phyloP scores from a whole-genome alignment of 2,888 invertebrate genomes.

The Sussaba pulchella region DNA sequence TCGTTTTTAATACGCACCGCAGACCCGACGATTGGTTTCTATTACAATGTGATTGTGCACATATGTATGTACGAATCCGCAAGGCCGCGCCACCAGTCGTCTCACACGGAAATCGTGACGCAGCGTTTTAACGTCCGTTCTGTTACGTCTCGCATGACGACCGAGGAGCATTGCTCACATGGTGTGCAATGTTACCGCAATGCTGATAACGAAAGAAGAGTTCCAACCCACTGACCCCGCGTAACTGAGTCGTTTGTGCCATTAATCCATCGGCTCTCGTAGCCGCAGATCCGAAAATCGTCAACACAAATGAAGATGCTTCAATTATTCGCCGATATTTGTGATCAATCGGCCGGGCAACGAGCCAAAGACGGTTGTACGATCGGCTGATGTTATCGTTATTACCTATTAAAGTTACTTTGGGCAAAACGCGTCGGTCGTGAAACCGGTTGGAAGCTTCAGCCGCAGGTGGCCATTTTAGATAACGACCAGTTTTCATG shows the following conservation, averaged over 20 bases:
- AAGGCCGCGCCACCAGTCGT: constrained; percentile 40
- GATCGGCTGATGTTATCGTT: neutral
- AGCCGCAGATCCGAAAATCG: neutral
- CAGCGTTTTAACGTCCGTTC: constrained; percentile 9
- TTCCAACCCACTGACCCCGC: constrained; percentile 58
- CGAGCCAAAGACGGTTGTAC: neutral
- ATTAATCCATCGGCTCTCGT: constrained; percentile 43
- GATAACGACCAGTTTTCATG: constrained; percentile 20
- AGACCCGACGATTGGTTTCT: constrained; percentile 38
- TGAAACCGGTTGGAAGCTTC: neutral
- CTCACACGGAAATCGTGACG: constrained; percentile 50
- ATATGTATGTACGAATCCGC: constrained; percentile 29
- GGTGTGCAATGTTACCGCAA: constrained; percentile 19
- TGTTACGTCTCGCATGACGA: constrained; percentile 7
- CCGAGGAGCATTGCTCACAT: neutral
- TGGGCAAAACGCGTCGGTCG: neutral
- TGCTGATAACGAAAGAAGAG: constrained; percentile 39
- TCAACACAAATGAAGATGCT: neutral
- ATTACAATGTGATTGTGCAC: constrained; percentile 29
- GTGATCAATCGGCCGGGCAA: neutral
- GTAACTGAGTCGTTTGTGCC: constrained; percentile 40
- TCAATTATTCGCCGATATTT: constrained; percentile 23
- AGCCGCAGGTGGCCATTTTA: neutral
- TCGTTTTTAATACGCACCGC: neutral
- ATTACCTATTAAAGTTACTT: neutral